Evolutionary conservation across 2,113 vertebrate species (phyloP).

Genomic region (Lanius ludovicianus): DNA sequence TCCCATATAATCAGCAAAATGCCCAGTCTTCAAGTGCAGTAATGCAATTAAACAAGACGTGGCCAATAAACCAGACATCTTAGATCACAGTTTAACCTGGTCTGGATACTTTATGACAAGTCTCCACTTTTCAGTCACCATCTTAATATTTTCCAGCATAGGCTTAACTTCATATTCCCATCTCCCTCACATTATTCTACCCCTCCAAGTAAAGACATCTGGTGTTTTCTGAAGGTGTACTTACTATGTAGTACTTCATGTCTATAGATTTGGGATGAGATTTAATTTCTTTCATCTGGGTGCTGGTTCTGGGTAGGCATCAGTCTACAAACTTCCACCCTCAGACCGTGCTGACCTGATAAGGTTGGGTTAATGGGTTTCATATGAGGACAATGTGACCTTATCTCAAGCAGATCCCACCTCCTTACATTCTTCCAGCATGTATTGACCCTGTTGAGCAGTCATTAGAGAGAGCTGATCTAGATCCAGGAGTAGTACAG

Average conservation of each 20-base stretch:
- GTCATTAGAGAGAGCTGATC: background rate
- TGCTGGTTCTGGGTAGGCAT: background rate
- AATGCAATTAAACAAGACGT: background rate
- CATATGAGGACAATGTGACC: background rate
- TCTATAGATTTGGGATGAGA: background rate
- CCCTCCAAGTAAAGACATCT: background rate
- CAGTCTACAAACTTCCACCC: background rate
- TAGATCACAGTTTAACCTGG: background rate
- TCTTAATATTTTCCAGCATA: background rate
- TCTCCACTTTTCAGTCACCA: background rate
- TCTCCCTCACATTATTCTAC: background rate
- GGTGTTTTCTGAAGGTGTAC: background rate
- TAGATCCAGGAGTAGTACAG: background rate
- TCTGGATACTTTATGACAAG: background rate
- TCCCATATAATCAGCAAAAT: background rate
- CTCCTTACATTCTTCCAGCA: background rate
- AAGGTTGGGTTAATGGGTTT: background rate
- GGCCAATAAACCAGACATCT: background rate
- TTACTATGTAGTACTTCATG: background rate
- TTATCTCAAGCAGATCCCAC: background rate
- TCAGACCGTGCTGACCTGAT: background rate
- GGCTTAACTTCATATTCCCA: background rate
- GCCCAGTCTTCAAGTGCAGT: background rate
- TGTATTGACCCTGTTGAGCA: background rate
- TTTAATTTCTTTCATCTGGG: background rate